Base-by-base conservation (phyloP, 2,888 invertebrate species). In the Rhingia campestris region DNA sequence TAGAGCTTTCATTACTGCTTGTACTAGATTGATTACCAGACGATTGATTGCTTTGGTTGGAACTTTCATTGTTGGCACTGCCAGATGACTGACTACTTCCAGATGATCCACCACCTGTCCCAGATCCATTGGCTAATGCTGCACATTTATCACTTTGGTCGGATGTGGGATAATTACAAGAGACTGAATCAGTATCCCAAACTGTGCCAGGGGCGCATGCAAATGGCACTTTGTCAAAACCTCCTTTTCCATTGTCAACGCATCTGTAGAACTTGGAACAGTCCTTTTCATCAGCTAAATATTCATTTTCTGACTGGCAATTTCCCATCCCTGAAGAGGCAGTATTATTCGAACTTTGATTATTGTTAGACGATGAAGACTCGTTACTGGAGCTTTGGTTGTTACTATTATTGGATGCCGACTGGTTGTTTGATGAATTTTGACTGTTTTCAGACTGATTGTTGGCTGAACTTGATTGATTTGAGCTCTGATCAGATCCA, bases 251-350 rank as follows among this genome's bases (percentile, higher is more conserved):
- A 87, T 94, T 93, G 79, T 93, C 92, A 0, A 94, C 94, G 88
- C 95, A 95, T 45, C 95, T 93, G 87, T 95, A 94, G 89, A 95
- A 95, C 88, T 94, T 94, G 32, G 92, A 92, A 87, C 95, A 95
- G 70, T 94, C 91, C 2, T 87, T 87, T 41, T 90, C 89, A 87
- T 93, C 92, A 0, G 90, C 86, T 41, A 92, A 86, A 87, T 90
- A 90, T 37, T 91, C 92, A 86, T 92, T 92, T 54, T 91, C 91
- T n/a, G 88, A 79, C 12, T 87, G 86, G 70, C 92, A 92, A 63
- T 88, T 92, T 88, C 90, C 90, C 30, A 9, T 4, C 6, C 14
- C 51, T 85, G 59, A 22, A n/a, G 54, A 39, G 30, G 76, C 53
- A 7, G 87, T 85, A 56, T 75, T 86, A 64, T 35, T 74, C 37